Evolutionary conservation across 2,888 invertebrate species (phyloP).

Genomic region (Seira musarum): DNA sequence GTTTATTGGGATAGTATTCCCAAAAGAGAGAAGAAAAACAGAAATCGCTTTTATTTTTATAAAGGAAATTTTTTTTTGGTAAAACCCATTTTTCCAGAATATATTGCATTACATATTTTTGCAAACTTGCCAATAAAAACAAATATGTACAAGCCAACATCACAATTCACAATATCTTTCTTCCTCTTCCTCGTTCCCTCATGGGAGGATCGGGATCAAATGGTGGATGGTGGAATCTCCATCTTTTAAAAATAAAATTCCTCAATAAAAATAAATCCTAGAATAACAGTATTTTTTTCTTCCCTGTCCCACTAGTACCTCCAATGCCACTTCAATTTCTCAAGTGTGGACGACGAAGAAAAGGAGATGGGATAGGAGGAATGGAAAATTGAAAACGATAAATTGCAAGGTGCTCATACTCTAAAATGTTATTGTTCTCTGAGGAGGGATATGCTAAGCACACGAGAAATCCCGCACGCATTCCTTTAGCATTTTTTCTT

Average conservation of each 20-base stretch:
- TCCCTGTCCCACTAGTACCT: neutral
- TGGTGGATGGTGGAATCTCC: neutral
- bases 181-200: neutral
- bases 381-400: neutral
- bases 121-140: slow-evolving; percentile 10
- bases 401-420: neutral
- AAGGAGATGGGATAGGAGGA: neutral
- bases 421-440: too few species aligned
- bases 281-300: neutral
- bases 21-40: too few species aligned
- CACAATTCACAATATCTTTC: slow-evolving; percentile 4
- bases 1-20: too few species aligned
- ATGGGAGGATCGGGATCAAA: neutral
- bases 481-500: too few species aligned
- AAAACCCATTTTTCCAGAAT: neutral
- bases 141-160: neutral
- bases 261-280: slow-evolving; percentile 7
- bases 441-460: too few species aligned
- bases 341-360: neutral
- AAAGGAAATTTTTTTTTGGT: too few species aligned
- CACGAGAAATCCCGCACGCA: too few species aligned
- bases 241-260: neutral
- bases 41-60: too few species aligned
- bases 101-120: slow-evolving; percentile 2
- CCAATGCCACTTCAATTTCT: neutral